Evolutionary conservation across 1,140 invertebrate species (phyloP).

Genomic region (Prorops nasuta): DNA sequence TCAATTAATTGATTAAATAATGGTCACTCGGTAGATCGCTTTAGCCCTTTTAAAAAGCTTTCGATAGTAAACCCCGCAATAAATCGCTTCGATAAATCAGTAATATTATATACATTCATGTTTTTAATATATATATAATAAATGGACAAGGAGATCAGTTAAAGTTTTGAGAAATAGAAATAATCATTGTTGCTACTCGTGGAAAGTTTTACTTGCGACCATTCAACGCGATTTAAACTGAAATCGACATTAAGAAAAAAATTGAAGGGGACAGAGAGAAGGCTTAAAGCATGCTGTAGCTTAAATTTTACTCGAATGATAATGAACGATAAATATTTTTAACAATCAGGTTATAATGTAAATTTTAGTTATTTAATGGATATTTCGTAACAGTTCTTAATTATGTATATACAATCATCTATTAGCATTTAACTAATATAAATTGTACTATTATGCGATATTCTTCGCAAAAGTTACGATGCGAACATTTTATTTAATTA

Average conservation of each 20-base stretch:
- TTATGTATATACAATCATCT: slow-evolving; percentile 56
- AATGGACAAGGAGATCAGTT: too few relatives aligned
- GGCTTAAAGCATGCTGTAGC: too few relatives aligned
- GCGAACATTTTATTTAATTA: slow-evolving; percentile 49
- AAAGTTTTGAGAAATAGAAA: too few relatives aligned
- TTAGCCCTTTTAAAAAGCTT: slow-evolving; percentile 28
- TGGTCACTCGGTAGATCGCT: slow-evolving; percentile 16
- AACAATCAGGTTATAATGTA: slow-evolving; percentile 42
- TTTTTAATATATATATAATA: too few relatives aligned
- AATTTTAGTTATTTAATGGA: slow-evolving; percentile 52
- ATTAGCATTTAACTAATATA: slow-evolving; percentile 48
- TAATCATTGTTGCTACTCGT: slow-evolving; percentile 13
- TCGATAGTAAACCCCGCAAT: slow-evolving; percentile 25
- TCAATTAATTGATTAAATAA: too few relatives aligned
- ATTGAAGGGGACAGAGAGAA: too few relatives aligned
- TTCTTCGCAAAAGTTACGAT: slow-evolving; percentile 40
- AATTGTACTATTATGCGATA: slow-evolving; percentile 46
- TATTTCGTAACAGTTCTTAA: slow-evolving; percentile 53
- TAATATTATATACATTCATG: slow-evolving; percentile 16
- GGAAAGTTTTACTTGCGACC: too few relatives aligned
- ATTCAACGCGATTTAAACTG: not conserved
- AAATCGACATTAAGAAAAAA: slow-evolving; percentile 1
- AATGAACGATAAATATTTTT: slow-evolving; percentile 22
- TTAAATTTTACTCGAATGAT: slow-evolving; percentile 15
- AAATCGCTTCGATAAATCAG: slow-evolving; percentile 25